These are phyloP conservation scores for Lindbergichthys nudifrons DNA, from an alignment of 2,797 vertebrate genomes.

Conservation along the genomic window DNA sequence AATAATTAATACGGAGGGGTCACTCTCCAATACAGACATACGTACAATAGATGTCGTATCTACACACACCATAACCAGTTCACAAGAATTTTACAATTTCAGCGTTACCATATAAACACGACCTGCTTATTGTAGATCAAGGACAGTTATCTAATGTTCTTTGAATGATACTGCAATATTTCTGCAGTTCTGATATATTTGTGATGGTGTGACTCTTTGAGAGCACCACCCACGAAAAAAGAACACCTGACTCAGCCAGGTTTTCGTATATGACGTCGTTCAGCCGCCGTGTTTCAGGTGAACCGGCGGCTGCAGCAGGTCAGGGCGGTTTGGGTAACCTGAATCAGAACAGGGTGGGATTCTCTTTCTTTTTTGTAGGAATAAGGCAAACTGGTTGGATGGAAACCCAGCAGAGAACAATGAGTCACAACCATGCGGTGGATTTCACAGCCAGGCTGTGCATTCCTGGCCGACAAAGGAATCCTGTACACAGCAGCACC, in stretches of 20 bases:
- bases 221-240: conserved; percentile 61
- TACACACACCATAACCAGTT: too few species aligned
- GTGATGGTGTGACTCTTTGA: conserved; percentile 20
- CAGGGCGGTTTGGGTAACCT: conserved; percentile 27
- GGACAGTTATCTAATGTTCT: conserved; percentile 6
- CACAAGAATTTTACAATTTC: too few species aligned
- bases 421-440: conserved; percentile 74
- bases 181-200: conserved; percentile 4
- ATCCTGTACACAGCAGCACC: conserved; percentile 74
- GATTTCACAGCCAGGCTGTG: conserved; percentile 79
- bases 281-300: conserved; percentile 5
- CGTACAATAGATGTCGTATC: too few species aligned
- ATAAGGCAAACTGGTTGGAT: conserved; percentile 75
- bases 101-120: too few species aligned
- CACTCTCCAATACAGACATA: too few species aligned
- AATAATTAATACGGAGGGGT: too few species aligned
- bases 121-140: background rate
- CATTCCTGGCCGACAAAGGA: conserved; percentile 81
- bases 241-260: conserved; percentile 62
- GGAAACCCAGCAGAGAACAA: conserved; percentile 72
- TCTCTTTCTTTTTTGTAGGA: conserved; percentile 9
- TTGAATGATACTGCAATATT: conserved; percentile 27
- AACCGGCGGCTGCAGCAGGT: conserved; percentile 29
- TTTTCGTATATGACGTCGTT: conserved; percentile 44
- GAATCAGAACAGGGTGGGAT: conserved; percentile 29